Base-by-base conservation (phyloP, 2,113 vertebrate species). In the Urocolius indicus region DNA sequence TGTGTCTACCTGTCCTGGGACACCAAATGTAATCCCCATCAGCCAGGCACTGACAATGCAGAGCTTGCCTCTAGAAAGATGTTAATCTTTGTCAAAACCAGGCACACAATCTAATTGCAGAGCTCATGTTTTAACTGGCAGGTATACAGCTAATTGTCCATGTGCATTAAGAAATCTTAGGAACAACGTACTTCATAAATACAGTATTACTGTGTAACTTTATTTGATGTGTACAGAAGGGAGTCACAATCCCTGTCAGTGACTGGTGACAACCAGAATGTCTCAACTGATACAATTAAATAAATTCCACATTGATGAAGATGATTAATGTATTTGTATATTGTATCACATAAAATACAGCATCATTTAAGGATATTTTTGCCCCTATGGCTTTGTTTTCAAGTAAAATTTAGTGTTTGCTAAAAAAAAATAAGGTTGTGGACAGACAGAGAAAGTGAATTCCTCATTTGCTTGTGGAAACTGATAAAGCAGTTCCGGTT, bases 21-120 rank as follows among this genome's bases (percentile, higher is more conserved):
- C 57, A 51, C 32, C 24, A 0, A 0, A 15, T 4, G 14, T 0
- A 0, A 62, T 54, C 51, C 52, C 52, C 3, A 0, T 9, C 54
- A 83, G 54, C 36, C 67, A 43, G 46, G n/a, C 48, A 51, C 48
- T 41, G 57, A 29, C 45, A 20, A 59, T 10, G 13, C 76, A 32
- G 36, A n/a, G 0, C 18, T 4, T n/a, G 55, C 62, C 51, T 66
- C 55, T 9, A 23, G 23, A 20, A 79, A 71, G 43, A 80, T 23
- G 48, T 0, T 55, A 65, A 59, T 46, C 19, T 67, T 30, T 55
- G 34, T 51, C 80, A 81, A 89, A 93, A 54, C 32, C 61, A 84
- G 24, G 8, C 22, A 75, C 34, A 13, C 2, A 2, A 63, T 30
- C 23, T 59, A 92, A 78, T 10, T 32, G 48, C 22, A 77, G 55